phyloP scores from a whole-genome alignment of 2,113 vertebrate species.

The Atractosteus spatula region DNA sequence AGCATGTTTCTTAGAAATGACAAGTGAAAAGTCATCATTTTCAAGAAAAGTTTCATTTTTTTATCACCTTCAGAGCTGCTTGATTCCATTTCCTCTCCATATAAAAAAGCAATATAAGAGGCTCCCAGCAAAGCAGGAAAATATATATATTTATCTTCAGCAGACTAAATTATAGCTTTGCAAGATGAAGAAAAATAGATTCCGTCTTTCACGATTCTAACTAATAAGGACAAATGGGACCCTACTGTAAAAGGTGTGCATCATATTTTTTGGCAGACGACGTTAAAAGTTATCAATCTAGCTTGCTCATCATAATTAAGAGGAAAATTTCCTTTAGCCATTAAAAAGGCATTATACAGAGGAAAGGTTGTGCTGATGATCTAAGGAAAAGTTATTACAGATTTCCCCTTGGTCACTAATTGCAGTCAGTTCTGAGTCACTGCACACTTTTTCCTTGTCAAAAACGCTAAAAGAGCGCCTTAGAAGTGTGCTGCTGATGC shows the following conservation, averaged over 20 bases:
- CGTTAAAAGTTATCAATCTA: slow-evolving; percentile 33
- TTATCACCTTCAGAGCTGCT: slow-evolving; percentile 40
- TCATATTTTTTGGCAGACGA: slow-evolving; percentile 35
- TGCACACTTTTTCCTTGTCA: slow-evolving; percentile 54
- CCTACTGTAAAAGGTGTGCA: slow-evolving; percentile 24
- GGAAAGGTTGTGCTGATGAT: slow-evolving; percentile 33
- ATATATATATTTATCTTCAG: background rate
- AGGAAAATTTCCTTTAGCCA: slow-evolving; percentile 26
- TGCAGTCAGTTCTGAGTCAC: slow-evolving; percentile 60
- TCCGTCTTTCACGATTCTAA: slow-evolving; percentile 38
- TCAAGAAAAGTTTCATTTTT: background rate
- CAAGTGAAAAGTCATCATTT: background rate
- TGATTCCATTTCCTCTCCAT: slow-evolving; percentile 47
- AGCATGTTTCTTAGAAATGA: background rate
- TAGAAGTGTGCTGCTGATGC: slow-evolving; percentile 64
- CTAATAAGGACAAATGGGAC: slow-evolving; percentile 63
- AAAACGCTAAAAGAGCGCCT: slow-evolving; percentile 50
- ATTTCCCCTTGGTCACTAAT: slow-evolving; percentile 59
- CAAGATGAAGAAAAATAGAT: slow-evolving; percentile 53
- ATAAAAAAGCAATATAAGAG: slow-evolving; percentile 43
- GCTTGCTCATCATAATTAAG: slow-evolving; percentile 46
- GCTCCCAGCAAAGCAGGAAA: slow-evolving; percentile 35
- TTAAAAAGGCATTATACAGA: slow-evolving; percentile 41
- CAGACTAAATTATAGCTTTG: slow-evolving; percentile 42
- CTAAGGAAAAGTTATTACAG: slow-evolving; percentile 34